Conservation (phyloP, 2,113 vertebrate species). For the Ceyx margarethae region DNA sequence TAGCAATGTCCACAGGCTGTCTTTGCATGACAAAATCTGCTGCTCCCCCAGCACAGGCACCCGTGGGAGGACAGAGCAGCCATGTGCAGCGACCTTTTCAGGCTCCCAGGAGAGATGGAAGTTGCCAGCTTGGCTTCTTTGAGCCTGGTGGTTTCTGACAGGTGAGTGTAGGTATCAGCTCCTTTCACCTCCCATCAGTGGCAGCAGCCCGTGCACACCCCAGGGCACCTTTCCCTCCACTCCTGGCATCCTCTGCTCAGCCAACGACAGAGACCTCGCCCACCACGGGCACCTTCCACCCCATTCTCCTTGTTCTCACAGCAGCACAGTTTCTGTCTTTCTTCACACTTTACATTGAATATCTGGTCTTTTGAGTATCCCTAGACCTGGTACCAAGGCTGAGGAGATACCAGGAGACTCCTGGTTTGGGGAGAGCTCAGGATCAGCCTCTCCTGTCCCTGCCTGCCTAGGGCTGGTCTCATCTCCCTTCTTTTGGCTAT, state of each 20-base stretch:
- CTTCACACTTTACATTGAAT: background rate
- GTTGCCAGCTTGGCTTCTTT: background rate
- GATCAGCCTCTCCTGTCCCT: background rate
- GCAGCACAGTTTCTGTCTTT: background rate
- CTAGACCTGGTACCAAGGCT: background rate
- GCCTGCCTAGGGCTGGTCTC: background rate
- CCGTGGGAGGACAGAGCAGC: background rate
- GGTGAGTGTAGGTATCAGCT: fast-evolving
- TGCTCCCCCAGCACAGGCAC: fast-evolving
- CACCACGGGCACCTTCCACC: background rate
- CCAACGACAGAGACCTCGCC: background rate
- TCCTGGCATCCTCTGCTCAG: background rate
- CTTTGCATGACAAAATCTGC: background rate
- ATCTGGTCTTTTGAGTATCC: no score
- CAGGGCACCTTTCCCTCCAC: fast-evolving
- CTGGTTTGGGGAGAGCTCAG: background rate
- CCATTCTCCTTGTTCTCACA: background rate
- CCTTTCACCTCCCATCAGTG: background rate
- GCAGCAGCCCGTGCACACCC: fast-evolving
- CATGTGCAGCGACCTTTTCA: background rate
- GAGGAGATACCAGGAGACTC: background rate
- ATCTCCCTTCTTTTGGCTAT: background rate
- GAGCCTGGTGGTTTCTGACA: background rate
- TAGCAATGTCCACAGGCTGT: fast-evolving
- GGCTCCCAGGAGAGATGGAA: background rate